Conservation (phyloP, 1,140 invertebrate genomes). For the Holotrichia oblita region DNA sequence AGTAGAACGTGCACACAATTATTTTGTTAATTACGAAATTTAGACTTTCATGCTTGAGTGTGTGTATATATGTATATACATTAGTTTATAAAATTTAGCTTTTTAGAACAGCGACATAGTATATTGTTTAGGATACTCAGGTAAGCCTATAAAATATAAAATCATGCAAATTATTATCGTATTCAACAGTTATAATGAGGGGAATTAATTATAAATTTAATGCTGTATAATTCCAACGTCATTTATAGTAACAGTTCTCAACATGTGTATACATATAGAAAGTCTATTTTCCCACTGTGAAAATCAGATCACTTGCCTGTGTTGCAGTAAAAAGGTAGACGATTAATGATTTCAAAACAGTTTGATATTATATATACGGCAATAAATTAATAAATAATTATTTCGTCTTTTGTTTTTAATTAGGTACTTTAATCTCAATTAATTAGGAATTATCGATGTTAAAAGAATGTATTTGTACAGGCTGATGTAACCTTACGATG, state of each 20-base stretch:
- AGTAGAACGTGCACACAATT: too few relatives aligned
- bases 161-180: conserved; percentile 31
- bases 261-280: conserved; percentile 19
- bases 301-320: conserved; percentile 26
- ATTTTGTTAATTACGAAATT: too few relatives aligned
- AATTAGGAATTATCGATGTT: too few relatives aligned
- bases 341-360: conserved; percentile 21
- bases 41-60: too few relatives aligned
- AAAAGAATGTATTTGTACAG: too few relatives aligned
- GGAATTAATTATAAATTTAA: conserved; percentile 15
- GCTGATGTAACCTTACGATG: too few relatives aligned
- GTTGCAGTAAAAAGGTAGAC: not conserved
- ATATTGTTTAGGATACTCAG: too few relatives aligned
- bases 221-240: conserved; percentile 1
- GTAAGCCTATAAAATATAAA: conserved; percentile 5
- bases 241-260: conserved; percentile 15
- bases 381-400: conserved; percentile 27
- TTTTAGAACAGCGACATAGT: too few relatives aligned
- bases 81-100: too few relatives aligned
- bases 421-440: too few relatives aligned
- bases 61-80: too few relatives aligned
- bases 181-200: conserved; percentile 28
- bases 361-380: conserved; percentile 22
- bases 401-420: not conserved
- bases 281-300: conserved; percentile 31